Conservation (phyloP, 2,113 vertebrate species). For the Furnarius figulus region DNA sequence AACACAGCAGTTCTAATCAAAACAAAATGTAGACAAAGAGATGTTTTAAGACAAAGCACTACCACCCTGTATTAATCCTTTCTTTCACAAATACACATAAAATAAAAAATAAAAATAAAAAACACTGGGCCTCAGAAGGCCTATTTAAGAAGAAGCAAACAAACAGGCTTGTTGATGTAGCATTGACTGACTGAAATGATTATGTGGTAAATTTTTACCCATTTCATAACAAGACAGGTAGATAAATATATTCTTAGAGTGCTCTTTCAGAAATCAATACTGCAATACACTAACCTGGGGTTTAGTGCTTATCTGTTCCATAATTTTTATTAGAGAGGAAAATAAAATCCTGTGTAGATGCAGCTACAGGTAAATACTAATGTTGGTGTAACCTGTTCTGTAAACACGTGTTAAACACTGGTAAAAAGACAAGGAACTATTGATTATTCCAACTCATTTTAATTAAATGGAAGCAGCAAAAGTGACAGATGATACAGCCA, state of each 20-base stretch:
- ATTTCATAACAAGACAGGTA: slow-evolving; percentile 30
- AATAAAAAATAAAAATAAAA: not conserved
- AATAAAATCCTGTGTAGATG: not conserved
- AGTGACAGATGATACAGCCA: not conserved
- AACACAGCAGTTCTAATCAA: not conserved
- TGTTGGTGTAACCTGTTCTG: not conserved
- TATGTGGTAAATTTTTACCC: slow-evolving; percentile 1
- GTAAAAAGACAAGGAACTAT: not conserved
- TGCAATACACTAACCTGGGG: not conserved
- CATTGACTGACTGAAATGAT: not conserved
- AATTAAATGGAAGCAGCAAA: not conserved
- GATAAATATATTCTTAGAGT: slow-evolving; percentile 26
- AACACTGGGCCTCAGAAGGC: not conserved
- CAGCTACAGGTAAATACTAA: not conserved
- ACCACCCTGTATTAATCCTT: not conserved
- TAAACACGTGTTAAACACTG: not conserved
- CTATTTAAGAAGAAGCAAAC: not conserved
- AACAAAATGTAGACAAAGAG: not conserved
- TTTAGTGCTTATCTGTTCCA: slow-evolving; percentile 17
- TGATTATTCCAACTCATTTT: not conserved
- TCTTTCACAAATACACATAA: not conserved
- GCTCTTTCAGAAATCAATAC: slow-evolving; percentile 34
- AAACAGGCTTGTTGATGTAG: not conserved
- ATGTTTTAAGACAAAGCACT: not conserved
- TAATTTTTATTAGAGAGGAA: slow-evolving; percentile 22